A percentile compares a stretch with the other conserved stretches of the same genome.
phyloP scores from a whole-genome alignment of 1,140 invertebrate species.

The Dinoponera quadriceps region DNA sequence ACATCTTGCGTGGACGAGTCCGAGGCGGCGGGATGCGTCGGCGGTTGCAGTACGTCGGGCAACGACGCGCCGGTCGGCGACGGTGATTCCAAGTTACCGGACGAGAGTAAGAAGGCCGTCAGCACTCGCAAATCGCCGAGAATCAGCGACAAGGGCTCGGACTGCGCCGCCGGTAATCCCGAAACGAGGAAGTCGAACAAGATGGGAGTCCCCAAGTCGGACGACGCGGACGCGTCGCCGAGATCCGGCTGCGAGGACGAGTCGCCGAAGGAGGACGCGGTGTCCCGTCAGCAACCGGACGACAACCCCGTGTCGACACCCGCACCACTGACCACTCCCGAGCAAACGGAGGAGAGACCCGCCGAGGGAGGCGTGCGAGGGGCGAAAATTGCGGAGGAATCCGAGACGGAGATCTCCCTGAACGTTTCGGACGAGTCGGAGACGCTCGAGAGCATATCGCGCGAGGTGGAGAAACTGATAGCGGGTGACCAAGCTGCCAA shows the following conservation, averaged over 20 bases:
- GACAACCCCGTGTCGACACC: background rate
- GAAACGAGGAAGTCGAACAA: constrained; percentile 62
- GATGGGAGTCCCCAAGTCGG: background rate
- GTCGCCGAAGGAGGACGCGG: background rate
- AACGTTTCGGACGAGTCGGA: constrained; percentile 71
- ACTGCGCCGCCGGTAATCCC: constrained; percentile 18
- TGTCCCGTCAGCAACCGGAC: background rate
- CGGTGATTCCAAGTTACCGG: constrained; percentile 38
- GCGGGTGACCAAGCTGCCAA: constrained; percentile 38
- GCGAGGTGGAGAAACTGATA: constrained; percentile 79
- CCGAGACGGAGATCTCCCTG: background rate
- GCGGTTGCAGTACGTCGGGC: background rate
- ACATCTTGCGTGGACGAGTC: constrained; percentile 7
- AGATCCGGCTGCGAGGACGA: too few relatives aligned
- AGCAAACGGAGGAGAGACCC: constrained; percentile 15
- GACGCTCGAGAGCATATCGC: constrained; percentile 80
- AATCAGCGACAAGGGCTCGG: constrained; percentile 59
- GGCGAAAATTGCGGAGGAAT: background rate
- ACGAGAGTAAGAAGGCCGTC: constrained; percentile 64
- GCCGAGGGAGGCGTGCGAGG: background rate
- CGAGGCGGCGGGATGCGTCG: background rate
- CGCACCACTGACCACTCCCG: background rate
- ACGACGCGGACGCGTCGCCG: constrained; percentile 19
- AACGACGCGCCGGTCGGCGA: constrained; percentile 11
- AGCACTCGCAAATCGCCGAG: constrained; percentile 71